Conservation (phyloP, 2,797 vertebrate species). For the Chelon labrosus region DNA sequence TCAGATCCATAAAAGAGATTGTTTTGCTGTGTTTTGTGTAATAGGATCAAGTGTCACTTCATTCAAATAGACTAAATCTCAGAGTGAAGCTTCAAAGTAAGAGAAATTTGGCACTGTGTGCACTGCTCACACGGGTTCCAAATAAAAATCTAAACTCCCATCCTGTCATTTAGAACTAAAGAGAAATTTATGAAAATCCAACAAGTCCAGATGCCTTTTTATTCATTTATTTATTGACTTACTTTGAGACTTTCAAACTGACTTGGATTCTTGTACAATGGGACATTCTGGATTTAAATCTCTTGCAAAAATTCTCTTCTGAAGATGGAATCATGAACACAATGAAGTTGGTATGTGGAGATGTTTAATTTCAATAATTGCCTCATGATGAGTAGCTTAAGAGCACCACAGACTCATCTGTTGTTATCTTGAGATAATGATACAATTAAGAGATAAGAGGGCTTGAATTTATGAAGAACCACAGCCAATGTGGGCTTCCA, state of each 20-base stretch:
- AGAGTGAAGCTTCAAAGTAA: neutral
- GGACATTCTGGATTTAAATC: too few species aligned
- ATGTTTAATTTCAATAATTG: neutral
- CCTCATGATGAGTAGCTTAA: neutral
- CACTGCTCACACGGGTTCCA: too few species aligned
- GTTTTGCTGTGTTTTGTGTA: neutral
- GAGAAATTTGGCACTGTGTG: too few species aligned
- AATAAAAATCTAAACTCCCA: too few species aligned
- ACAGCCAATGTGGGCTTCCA: neutral
- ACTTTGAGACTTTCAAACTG: too few species aligned
- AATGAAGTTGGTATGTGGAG: neutral
- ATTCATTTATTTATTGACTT: too few species aligned
- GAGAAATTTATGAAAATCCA: too few species aligned
- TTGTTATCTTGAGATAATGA: constrained; percentile 12
- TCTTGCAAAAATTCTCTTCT: too few species aligned
- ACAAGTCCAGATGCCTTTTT: too few species aligned
- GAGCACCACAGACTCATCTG: neutral
- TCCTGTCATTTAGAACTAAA: too few species aligned
- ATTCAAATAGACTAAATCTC: neutral
- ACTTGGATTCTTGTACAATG: too few species aligned
- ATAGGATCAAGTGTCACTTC: neutral
- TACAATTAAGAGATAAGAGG: constrained; percentile 8
- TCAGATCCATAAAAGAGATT: neutral
- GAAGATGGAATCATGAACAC: too few species aligned
- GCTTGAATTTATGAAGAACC: neutral